Evolutionary conservation across 2,888 invertebrate genomes (phyloP), one percentile per base, ranked within the genome.

Genomic region (Cheilosia vernalis): DNA sequence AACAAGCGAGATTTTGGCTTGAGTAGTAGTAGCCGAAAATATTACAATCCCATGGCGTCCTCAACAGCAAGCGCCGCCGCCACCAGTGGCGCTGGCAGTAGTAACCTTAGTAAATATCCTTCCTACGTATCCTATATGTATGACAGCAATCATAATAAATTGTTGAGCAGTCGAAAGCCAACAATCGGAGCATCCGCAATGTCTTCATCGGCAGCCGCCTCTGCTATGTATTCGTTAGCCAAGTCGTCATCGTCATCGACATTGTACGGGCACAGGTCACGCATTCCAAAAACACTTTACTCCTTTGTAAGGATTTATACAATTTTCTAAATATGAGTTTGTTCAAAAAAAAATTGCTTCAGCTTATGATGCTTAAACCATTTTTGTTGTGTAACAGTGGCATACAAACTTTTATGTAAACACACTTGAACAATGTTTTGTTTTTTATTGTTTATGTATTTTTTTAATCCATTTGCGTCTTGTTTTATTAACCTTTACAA

Each of bases 231-330:
- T 61, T 87, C 89, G 88, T 88, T 92, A 86, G 88, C 91, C 37
- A 92, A 90, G 88, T 91, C 92, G 85, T 90, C 91, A 85, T 90
- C 91, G 63, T 90, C 94, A 92, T 90, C 94, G 91, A 90, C 92
- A 90, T 92, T 93, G 93, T 92, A 93, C 92, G 89, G 79, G 73
- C 72, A 91, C 89, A 91, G 91, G 89, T 92, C 92, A 89, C 92
- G 92, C 91, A 92, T 92, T 92, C 92, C 92, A 91, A 92, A 91
- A 90, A 90, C 90, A 88, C 90, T 91, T 87, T 90, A 91, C 89
- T 90, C 92, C 89, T 92, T 92, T 91, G 92, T 92, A 93, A 92
- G 92, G 76, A 85, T 49, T 64, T 10, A 55, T 37, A 24, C 6
- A 27, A 69, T 37, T 61, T 66, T 55, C 51, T 55, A 53, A 47